These are phyloP conservation scores for Sitophilus oryzae DNA, from an alignment of 1,140 invertebrate genomes.

Conservation along the genomic window DNA sequence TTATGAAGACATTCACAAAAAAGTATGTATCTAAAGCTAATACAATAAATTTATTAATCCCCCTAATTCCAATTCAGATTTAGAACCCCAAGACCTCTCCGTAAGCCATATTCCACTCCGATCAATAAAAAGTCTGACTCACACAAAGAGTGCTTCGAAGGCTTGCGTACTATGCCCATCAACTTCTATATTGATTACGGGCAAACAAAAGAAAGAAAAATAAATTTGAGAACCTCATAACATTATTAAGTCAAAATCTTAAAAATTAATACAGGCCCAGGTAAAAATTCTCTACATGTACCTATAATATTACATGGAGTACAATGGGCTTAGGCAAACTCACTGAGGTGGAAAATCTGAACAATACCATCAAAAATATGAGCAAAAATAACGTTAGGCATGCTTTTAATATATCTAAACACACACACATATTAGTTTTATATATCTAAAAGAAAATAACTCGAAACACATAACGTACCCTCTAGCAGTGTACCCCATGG, in stretches of 20 bases:
- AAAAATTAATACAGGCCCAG: slow-evolving; percentile 24
- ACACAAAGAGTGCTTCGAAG: slow-evolving; percentile 5
- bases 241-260: slow-evolving; percentile 32
- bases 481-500: slow-evolving; percentile 32
- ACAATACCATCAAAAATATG: slow-evolving; percentile 19
- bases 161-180: slow-evolving; percentile 9
- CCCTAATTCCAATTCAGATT: too few species aligned
- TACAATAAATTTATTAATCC: too few species aligned
- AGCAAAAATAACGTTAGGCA: neutral
- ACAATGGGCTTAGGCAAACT: slow-evolving; percentile 15
- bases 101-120: slow-evolving; percentile 13
- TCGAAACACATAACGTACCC: slow-evolving; percentile 19
- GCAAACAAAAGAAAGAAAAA: slow-evolving; percentile 19
- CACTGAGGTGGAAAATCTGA: slow-evolving; percentile 27
- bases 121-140: slow-evolving; percentile 25
- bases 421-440: neutral
- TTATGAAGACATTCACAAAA: too few species aligned
- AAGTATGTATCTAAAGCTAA: too few species aligned
- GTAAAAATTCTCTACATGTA: slow-evolving; percentile 27
- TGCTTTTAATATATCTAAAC: neutral
- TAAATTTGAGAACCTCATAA: slow-evolving; percentile 2
- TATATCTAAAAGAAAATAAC: slow-evolving; percentile 5
- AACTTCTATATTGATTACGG: slow-evolving; percentile 17
- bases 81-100: neutral
- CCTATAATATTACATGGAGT: slow-evolving; percentile 27